Evolutionary conservation across 1,140 invertebrate species (phyloP).

Genomic region (Coptotermes formosanus): DNA sequence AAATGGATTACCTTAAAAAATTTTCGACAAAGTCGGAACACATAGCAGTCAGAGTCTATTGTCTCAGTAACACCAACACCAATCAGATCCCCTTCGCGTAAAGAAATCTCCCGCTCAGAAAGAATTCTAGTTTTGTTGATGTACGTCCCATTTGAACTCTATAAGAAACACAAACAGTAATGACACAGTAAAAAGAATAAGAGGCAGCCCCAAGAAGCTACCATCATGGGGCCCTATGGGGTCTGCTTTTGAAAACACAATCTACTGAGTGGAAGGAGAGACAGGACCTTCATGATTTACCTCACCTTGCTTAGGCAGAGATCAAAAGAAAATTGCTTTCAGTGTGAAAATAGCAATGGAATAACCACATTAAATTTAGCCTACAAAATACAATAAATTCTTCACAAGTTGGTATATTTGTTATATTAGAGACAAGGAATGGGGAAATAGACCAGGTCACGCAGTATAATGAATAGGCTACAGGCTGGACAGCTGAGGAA

Average conservation of each 20-base stretch:
- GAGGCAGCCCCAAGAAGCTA: too few relatives aligned
- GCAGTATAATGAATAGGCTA: too few relatives aligned
- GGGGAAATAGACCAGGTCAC: too few relatives aligned
- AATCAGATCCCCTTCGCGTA: slow-evolving; percentile 25
- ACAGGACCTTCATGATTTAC: background rate
- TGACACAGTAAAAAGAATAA: background rate
- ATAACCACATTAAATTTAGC: too few relatives aligned
- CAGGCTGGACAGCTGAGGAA: too few relatives aligned
- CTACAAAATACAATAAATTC: too few relatives aligned
- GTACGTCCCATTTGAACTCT: slow-evolving; percentile 30
- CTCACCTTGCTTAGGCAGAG: background rate
- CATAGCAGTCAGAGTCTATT: background rate
- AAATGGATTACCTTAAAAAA: background rate
- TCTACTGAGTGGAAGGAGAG: background rate
- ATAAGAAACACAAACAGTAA: background rate
- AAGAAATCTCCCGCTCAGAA: slow-evolving; percentile 13
- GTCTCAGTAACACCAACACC: slow-evolving; percentile 14
- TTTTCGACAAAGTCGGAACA: background rate
- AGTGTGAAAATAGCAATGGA: too few relatives aligned
- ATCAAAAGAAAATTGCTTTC: too few relatives aligned
- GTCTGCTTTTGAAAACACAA: background rate
- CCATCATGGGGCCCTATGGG: background rate
- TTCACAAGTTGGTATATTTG: too few relatives aligned
- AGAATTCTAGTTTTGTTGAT: slow-evolving; percentile 23
- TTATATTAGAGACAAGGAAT: too few relatives aligned